phyloP scores from a whole-genome alignment of 1,140 invertebrate species.

The Caerostris extrusa region DNA sequence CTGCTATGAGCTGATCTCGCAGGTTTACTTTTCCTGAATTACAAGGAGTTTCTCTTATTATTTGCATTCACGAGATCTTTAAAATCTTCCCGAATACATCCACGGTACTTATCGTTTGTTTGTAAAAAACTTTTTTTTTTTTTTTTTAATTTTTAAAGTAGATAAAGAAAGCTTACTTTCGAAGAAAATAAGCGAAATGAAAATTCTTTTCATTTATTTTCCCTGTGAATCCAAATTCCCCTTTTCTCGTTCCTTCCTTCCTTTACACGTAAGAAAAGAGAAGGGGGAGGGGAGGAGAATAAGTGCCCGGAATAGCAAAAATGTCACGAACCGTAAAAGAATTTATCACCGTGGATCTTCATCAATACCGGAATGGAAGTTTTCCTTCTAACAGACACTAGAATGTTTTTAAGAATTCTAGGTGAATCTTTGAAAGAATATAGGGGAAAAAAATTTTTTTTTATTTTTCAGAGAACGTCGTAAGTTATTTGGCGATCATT shows the following conservation, averaged over 20 bases:
- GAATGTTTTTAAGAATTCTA: conserved; percentile 14
- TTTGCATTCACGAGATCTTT: background rate
- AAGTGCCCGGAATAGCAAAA: conserved; percentile 23
- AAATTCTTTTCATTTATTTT: background rate
- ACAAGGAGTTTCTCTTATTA: background rate
- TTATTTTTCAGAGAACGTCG: background rate
- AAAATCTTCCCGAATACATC: background rate
- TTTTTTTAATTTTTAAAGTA: background rate
- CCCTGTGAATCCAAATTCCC: background rate
- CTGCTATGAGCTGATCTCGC: background rate
- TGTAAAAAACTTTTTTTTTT: background rate
- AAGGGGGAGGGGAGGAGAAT: background rate
- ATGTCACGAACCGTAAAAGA: background rate
- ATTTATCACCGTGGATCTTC: conserved; percentile 18
- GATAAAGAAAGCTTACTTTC: background rate
- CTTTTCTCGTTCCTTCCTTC: background rate
- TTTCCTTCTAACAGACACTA: background rate
- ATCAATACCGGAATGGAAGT: conserved; percentile 30
- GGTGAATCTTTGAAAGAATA: background rate
- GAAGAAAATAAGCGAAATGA: background rate
- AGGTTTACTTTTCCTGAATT: background rate
- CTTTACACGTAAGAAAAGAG: background rate
- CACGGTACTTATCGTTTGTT: background rate
- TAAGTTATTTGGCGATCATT: background rate
- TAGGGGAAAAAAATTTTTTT: background rate